These are phyloP conservation scores for Pentamera pediparva DNA, from an alignment of 53 echinoderm and acorn worm species.

Conservation along the genomic window DNA sequence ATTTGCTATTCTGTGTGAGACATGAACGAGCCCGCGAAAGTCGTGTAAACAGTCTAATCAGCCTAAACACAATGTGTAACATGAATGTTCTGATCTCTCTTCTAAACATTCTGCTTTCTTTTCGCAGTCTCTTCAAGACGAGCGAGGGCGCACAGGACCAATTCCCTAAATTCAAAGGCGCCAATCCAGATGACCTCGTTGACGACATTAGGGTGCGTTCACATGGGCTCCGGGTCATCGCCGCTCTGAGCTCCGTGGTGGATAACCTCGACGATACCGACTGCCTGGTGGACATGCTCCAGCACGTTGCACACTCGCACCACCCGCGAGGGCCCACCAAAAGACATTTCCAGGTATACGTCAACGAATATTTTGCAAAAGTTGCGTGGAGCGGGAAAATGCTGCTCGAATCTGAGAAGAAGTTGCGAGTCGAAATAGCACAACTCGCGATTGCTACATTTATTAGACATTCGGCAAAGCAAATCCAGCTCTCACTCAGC, in stretches of 20 bases:
- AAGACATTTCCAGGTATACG: slow-evolving; percentile 19
- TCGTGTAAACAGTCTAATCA: too few species aligned
- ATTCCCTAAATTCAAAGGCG: slow-evolving; percentile 23
- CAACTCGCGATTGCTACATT: too few species aligned
- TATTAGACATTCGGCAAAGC: too few species aligned
- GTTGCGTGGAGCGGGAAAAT: not conserved
- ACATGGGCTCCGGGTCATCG: slow-evolving; percentile 65
- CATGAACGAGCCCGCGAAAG: too few species aligned
- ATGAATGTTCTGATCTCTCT: too few species aligned
- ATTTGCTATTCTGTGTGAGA: too few species aligned
- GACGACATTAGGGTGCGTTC: slow-evolving; percentile 56
- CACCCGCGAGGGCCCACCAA: slow-evolving; percentile 24
- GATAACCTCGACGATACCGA: slow-evolving; percentile 71
- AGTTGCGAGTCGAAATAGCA: too few species aligned
- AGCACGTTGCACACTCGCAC: slow-evolving; percentile 60
- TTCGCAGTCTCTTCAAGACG: slow-evolving; percentile 4
- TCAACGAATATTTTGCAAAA: not conserved
- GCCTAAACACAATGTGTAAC: too few species aligned
- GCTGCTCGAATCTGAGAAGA: too few species aligned
- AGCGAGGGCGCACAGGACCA: slow-evolving; percentile 17
- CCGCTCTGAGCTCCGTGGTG: slow-evolving; percentile 63
- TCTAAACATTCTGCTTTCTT: not conserved
- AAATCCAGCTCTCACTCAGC: too few species aligned
- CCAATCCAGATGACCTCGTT: slow-evolving; percentile 48
- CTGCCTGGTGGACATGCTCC: slow-evolving; percentile 62